phyloP scores from a whole-genome alignment of 2,797 vertebrate genomes.

The Myiotriccus ornatus region DNA sequence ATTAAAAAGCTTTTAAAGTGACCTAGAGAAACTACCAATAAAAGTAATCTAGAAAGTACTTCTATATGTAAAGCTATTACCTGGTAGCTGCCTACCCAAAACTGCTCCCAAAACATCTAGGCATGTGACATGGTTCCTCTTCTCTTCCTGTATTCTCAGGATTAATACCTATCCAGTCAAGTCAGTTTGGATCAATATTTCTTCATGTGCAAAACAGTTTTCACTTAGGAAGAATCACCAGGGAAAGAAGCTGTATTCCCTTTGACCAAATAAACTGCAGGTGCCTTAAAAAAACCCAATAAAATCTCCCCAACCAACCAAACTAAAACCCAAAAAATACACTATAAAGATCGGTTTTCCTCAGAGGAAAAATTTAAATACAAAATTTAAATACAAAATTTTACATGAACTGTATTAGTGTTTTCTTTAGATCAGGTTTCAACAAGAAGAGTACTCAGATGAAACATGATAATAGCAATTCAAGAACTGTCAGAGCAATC shows the following conservation, averaged over 20 bases:
- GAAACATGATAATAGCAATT: constrained; percentile 2
- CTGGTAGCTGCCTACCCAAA: neutral
- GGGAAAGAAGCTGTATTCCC: neutral
- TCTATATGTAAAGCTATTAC: neutral
- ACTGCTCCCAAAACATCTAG: neutral
- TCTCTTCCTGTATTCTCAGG: neutral
- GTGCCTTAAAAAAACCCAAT: neutral
- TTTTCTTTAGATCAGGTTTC: constrained; percentile 22
- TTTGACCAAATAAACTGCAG: neutral
- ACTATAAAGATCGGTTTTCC: neutral
- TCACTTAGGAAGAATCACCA: neutral
- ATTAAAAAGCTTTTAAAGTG: neutral
- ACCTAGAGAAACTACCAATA: neutral
- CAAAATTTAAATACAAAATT: neutral
- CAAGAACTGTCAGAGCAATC: constrained; percentile 26
- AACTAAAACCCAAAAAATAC: neutral
- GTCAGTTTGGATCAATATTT: neutral
- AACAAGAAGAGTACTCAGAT: constrained; percentile 4
- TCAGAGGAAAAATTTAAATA: neutral
- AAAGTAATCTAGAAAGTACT: neutral
- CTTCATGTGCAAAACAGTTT: neutral
- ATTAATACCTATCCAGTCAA: neutral
- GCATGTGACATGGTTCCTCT: rapidly evolving
- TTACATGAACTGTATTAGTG: neutral
- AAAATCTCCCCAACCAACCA: neutral